Conservation (phyloP, 2,113 vertebrate species). For the Chiloscyllium plagiosum region DNA sequence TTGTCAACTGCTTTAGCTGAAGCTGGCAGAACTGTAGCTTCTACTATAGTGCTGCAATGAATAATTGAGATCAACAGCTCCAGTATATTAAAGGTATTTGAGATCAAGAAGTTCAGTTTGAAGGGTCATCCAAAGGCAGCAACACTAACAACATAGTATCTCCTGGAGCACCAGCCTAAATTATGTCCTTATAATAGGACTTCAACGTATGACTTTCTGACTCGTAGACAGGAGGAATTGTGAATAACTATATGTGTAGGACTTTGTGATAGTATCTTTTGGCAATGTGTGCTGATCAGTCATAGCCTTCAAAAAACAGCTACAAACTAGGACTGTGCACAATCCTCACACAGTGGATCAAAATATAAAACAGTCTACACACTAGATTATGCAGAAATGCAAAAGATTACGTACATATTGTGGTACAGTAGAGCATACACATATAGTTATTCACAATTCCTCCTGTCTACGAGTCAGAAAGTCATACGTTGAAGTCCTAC, state of each 20-base stretch:
- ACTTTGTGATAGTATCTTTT: background rate
- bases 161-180: background rate
- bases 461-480: background rate
- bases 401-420: background rate
- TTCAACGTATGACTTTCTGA: background rate
- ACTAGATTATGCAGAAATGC: background rate
- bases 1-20: background rate
- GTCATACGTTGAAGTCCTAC: background rate
- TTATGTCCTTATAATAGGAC: background rate
- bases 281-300: background rate
- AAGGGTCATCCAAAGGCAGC: background rate
- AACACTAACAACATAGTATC: background rate
- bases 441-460: background rate
- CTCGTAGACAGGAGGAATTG: background rate
- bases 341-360: background rate
- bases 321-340: background rate
- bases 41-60: background rate
- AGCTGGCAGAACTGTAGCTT: background rate
- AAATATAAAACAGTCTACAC: background rate
- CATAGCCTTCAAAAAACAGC: background rate
- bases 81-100: background rate
- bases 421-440: background rate
- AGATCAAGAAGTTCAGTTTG: background rate
- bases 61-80: conserved; percentile 11
- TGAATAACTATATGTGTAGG: background rate